Conservation (phyloP, 92 coral and sea anemone genomes). For the Phymanthus crucifer region DNA sequence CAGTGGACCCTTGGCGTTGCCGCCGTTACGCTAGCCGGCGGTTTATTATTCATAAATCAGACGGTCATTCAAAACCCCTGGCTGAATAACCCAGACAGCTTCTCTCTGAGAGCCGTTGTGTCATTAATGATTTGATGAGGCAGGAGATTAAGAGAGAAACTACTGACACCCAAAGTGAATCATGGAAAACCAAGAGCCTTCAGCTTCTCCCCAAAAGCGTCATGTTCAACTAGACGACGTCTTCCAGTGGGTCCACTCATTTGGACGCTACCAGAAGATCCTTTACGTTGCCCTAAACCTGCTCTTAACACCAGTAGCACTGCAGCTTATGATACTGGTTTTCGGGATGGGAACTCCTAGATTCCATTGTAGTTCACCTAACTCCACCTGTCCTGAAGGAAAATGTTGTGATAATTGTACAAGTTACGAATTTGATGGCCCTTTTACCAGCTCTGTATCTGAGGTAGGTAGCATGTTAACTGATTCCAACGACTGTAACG, state of each 20-base stretch:
- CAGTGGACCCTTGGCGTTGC: no score
- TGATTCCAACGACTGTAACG: no score
- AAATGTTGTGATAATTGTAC: slow-evolving; percentile 44
- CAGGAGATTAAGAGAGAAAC: no score
- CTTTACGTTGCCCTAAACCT: slow-evolving; percentile 21
- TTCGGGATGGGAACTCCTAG: slow-evolving; percentile 51
- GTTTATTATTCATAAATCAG: no score
- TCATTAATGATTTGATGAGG: no score
- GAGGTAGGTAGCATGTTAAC: slow-evolving; percentile 31
- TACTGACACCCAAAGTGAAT: no score
- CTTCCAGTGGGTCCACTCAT: slow-evolving; percentile 32
- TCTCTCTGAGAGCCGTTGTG: no score
- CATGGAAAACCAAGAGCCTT: no score
- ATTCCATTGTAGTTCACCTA: slow-evolving; percentile 45
- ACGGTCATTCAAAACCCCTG: no score
- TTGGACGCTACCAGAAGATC: slow-evolving; percentile 44
- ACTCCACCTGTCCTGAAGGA: slow-evolving; percentile 22
- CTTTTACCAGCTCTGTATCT: slow-evolving; percentile 37
- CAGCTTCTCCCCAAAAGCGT: no score
- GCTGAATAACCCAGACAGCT: no score
- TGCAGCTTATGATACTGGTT: slow-evolving; percentile 43
- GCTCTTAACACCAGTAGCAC: slow-evolving; percentile 28
- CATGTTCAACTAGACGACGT: slow-evolving; percentile 41
- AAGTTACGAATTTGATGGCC: slow-evolving; percentile 32
- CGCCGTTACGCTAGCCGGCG: no score